phyloP scores from a whole-genome alignment of 2,888 invertebrate species.

The Chesias legatella region DNA sequence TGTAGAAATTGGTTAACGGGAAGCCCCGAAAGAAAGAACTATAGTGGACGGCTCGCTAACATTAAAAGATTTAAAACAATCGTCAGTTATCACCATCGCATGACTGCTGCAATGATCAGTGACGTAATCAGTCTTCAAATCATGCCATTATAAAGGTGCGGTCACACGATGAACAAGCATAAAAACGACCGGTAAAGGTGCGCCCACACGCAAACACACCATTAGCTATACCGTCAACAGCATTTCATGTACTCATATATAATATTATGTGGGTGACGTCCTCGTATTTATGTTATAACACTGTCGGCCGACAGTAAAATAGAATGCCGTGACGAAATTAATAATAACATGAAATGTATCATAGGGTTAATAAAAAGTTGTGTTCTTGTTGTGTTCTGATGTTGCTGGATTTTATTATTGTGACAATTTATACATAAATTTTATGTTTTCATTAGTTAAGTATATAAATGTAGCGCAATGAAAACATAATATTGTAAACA shows the following conservation, averaged over 20 bases:
- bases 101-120: slow-evolving; percentile 15
- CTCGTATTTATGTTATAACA: slow-evolving; percentile 63
- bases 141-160: slow-evolving; percentile 42
- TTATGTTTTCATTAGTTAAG: not conserved
- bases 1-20: no score
- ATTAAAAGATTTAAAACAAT: slow-evolving; percentile 2
- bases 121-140: slow-evolving; percentile 28
- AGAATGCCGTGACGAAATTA: slow-evolving; percentile 47
- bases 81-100: not conserved
- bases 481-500: slow-evolving; percentile 18
- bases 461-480: slow-evolving; percentile 3
- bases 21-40: no score
- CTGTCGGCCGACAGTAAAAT: slow-evolving; percentile 53
- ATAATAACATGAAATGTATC: slow-evolving; percentile 45
- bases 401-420: slow-evolving; percentile 21
- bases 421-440: slow-evolving; percentile 10
- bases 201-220: slow-evolving; percentile 66
- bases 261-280: slow-evolving; percentile 67
- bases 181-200: slow-evolving; percentile 44
- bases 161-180: slow-evolving; percentile 37
- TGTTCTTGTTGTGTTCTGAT: slow-evolving; percentile 10
- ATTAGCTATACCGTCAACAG: slow-evolving; percentile 56
- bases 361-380: slow-evolving; percentile 20
- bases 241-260: slow-evolving; percentile 66
- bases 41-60: no score